Evolutionary conservation across 1,140 invertebrate genomes (phyloP).

Genomic region (Streblospio benedicti): DNA sequence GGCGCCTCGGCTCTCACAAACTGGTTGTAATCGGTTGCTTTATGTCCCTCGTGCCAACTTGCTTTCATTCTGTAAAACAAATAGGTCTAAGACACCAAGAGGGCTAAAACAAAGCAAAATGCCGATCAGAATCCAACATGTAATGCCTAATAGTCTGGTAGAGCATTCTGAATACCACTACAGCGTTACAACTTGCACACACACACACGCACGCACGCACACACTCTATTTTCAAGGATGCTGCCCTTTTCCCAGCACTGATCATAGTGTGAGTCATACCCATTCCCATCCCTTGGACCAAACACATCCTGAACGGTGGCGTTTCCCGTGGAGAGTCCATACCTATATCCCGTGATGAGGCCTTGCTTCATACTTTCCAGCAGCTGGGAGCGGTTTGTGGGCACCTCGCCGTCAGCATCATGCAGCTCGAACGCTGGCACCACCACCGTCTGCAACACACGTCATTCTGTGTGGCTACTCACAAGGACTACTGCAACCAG

Average conservation of each 20-base stretch:
- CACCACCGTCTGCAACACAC: constrained; percentile 50
- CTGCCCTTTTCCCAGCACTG: neutral
- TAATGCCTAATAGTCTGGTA: neutral
- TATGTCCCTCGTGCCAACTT: constrained; percentile 61
- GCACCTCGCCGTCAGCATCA: constrained; percentile 66
- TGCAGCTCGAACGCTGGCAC: constrained; percentile 83
- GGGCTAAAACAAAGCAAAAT: neutral
- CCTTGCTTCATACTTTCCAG: constrained; percentile 61
- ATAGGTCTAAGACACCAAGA: neutral
- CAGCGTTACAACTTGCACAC: neutral
- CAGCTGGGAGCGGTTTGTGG: constrained; percentile 64
- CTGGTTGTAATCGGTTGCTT: constrained; percentile 68
- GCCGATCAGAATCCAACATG: neutral
- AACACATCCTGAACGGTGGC: neutral
- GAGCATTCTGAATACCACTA: constrained; percentile 43
- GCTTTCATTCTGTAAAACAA: neutral
- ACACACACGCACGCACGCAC: neutral
- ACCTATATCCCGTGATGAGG: constrained; percentile 66
- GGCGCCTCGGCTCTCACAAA: constrained; percentile 67
- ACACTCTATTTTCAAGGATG: neutral
- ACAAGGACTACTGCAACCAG: neutral
- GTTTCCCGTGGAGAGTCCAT: constrained; percentile 52
- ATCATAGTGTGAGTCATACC: too few species aligned
- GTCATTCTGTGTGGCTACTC: neutral
- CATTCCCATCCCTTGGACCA: too few species aligned